A percentile compares a stretch with the other conserved stretches of the same genome.
Evolutionary conservation across 2,888 invertebrate genomes (phyloP).

Genomic region (Tanytarsus gracilentus): DNA sequence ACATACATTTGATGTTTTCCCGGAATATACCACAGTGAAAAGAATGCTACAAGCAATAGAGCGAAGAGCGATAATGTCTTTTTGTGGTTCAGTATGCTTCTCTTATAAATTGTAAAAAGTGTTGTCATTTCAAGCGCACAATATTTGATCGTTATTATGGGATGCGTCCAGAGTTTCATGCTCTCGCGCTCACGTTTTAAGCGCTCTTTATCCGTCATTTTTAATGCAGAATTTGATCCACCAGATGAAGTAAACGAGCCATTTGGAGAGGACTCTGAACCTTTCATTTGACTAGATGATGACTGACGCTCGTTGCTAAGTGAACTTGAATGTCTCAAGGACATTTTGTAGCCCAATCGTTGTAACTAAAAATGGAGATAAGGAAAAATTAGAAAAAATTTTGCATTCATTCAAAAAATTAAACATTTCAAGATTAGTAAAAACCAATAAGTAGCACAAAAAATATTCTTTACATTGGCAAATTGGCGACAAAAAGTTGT

Average conservation of each 20-base stretch:
- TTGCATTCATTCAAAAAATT: neutral
- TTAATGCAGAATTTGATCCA: constrained; percentile 24
- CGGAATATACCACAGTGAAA: constrained; percentile 40
- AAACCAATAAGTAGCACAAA: too few relatives aligned
- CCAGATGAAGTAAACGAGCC: constrained; percentile 25
- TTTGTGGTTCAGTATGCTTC: constrained; percentile 41
- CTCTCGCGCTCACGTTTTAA: constrained; percentile 52
- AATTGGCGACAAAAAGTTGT: too few relatives aligned
- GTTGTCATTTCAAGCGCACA: constrained; percentile 64
- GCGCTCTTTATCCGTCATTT: constrained; percentile 37
- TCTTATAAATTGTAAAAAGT: constrained; percentile 50
- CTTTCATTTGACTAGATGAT: constrained; percentile 31
- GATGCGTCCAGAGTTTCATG: constrained; percentile 73
- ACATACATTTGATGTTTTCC: constrained; percentile 41
- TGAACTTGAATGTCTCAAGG: constrained; percentile 33
- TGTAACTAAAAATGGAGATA: constrained; percentile 47
- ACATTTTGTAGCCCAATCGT: constrained; percentile 57
- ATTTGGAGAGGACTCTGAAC: constrained; percentile 30
- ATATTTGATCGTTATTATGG: constrained; percentile 69
- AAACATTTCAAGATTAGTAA: too few relatives aligned
- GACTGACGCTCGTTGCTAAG: constrained; percentile 32
- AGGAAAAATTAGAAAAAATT: neutral
- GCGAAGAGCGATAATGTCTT: constrained; percentile 37
- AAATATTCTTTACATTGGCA: too few relatives aligned
- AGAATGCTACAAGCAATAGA: constrained; percentile 40